Evolutionary conservation across 2,888 invertebrate species (phyloP).

Genomic region (Drosophila pseudotalamancana): DNA sequence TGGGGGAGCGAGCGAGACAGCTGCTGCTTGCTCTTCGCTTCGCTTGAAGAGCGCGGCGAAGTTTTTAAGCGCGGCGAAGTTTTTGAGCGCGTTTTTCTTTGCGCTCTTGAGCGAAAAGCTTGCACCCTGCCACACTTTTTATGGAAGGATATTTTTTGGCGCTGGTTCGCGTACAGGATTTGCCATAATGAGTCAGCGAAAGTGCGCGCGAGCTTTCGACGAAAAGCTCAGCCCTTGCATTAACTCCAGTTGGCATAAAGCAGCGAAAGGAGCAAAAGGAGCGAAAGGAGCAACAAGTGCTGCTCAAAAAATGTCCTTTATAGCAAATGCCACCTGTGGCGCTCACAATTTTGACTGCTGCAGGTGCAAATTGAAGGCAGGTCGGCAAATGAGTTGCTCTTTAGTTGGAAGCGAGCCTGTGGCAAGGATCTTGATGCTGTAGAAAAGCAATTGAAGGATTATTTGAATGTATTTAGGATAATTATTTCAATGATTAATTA

Average conservation of each 20-base stretch:
- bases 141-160: constrained; percentile 59
- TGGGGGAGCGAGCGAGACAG: constrained; percentile 7
- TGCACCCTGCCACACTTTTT: constrained; percentile 27
- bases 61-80: too few species aligned
- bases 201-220: constrained; percentile 32
- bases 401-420: too few species aligned
- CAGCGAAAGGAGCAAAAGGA: not conserved
- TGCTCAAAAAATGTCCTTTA: constrained; percentile 46
- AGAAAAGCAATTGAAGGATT: too few species aligned
- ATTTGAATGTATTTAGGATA: too few species aligned
- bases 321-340: constrained; percentile 36
- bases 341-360: not conserved
- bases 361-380: not conserved
- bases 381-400: too few species aligned
- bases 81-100: constrained; percentile 49
- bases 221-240: constrained; percentile 31
- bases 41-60: constrained; percentile 35
- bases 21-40: constrained; percentile 26
- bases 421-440: too few species aligned
- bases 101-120: constrained; percentile 44
- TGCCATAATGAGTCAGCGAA: constrained; percentile 59
- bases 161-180: constrained; percentile 71
- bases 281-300: constrained; percentile 50
- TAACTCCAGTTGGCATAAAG: not conserved
- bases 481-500: too few species aligned